Evolutionary conservation across 2,113 vertebrate species (phyloP).

Genomic region (Tricholaema leucomelas): DNA sequence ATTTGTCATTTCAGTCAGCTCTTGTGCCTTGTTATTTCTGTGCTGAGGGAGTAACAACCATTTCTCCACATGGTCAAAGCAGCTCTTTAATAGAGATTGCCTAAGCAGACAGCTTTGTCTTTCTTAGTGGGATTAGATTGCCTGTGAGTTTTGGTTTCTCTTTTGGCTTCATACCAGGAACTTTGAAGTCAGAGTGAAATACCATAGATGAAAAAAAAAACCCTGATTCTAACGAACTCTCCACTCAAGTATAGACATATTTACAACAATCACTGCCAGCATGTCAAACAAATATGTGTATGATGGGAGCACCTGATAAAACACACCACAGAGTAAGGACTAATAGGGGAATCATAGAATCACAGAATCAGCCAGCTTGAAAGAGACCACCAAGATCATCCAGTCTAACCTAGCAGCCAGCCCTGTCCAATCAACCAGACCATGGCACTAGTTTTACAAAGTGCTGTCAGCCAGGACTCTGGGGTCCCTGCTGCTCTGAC

Average conservation of each 20-base stretch:
- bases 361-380: too few species aligned
- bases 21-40: not conserved
- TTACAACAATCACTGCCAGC: not conserved
- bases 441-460: not conserved
- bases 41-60: not conserved
- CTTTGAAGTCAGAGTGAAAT: not conserved
- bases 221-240: not conserved
- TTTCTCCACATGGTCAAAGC: not conserved
- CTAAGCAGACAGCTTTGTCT: not conserved
- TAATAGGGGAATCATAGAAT: not conserved
- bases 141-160: not conserved
- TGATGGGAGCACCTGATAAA: not conserved
- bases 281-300: not conserved
- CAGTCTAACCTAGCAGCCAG: too few species aligned
- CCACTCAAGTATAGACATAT: not conserved
- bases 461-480: not conserved
- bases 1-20: not conserved
- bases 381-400: too few species aligned
- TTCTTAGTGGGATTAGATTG: not conserved
- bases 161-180: not conserved
- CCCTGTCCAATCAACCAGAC: too few species aligned
- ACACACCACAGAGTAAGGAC: not conserved
- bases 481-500: not conserved
- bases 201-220: not conserved
- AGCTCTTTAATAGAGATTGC: not conserved